Base-by-base conservation (phyloP, 1,140 invertebrate species). In the Wasmannia auropunctata region DNA sequence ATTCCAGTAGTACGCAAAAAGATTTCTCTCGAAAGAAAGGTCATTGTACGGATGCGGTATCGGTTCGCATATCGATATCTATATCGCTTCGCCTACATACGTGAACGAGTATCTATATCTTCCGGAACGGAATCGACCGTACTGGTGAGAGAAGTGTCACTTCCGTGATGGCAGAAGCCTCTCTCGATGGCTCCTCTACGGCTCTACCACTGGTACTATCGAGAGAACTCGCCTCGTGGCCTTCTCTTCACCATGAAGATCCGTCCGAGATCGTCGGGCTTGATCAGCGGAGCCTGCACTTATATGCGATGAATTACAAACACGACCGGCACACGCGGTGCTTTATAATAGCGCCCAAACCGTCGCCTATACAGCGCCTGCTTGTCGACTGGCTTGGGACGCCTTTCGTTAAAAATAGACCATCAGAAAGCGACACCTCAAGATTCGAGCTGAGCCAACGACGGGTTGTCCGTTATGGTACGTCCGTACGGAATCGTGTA, bases 401-500 rank as follows among this genome's bases (percentile, higher is more conserved):
- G 88, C 92, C 89, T 87, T 90, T 88, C 79, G 90, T 84, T 93
- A 94, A 93, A 94, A 94, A 94, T 94, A 94, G 93, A 94, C 77
- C 85, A 93, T 92, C 92, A 90, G 92, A 93, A 93, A 92, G 92
- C 93, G 93, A 94, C 93, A 93, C 93, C 92, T 93, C 88, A 92
- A 90, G 80, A 90, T 75, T 86, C 84, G 89, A 43, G 14, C 11
- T 14, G 79, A 56, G 79, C 67, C 62, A 40, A 69, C 80, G 69
- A 40, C 49, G 72, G 54, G 31, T 31, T 69, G 77, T 80, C 46
- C 34, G 22, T 69, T 62, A 54, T 34, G 62, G 34, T 51, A 87
- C 51, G 65, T 67, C 72, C 51, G 37, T 74, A 49, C n/a, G 51
- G 46, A 70, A 31, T 54, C 65, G 14, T 54, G n/a, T 31, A 70